These are phyloP conservation scores for Bombus ignitus DNA, from an alignment of 1,140 invertebrate genomes.

Conservation along the genomic window DNA sequence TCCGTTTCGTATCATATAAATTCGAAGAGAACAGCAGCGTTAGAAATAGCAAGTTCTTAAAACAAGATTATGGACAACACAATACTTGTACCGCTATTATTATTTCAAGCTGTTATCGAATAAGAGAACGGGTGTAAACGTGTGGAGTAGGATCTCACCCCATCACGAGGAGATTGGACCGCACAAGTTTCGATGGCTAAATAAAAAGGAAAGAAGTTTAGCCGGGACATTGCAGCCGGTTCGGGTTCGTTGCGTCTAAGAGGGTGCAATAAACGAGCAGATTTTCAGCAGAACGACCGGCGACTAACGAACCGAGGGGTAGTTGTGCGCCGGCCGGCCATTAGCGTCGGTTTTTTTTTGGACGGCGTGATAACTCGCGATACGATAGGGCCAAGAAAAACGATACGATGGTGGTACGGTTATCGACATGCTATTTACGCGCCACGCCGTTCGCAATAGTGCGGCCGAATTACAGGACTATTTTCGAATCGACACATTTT, in stretches of 20 bases:
- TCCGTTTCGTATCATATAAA: neutral
- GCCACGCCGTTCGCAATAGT: neutral
- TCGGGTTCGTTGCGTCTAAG: constrained; percentile 68
- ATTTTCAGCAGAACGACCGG: constrained; percentile 64
- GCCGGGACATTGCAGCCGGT: constrained; percentile 46
- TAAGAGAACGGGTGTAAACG: constrained; percentile 26
- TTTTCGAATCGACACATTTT: neutral
- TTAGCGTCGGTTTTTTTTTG: constrained; percentile 36
- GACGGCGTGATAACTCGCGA: constrained; percentile 49
- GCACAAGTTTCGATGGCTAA: constrained; percentile 59
- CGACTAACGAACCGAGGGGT: constrained; percentile 65
- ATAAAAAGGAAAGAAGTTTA: constrained; percentile 61
- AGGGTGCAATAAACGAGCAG: constrained; percentile 69
- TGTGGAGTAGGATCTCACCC: constrained; percentile 19
- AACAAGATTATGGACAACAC: neutral
- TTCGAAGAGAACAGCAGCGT: neutral
- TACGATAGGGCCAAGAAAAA: constrained; percentile 18
- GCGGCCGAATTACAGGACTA: neutral
- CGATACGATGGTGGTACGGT: neutral
- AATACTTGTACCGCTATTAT: neutral
- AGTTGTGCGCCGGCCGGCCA: constrained; percentile 50
- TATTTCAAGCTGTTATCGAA: neutral
- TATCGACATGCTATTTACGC: constrained; percentile 29
- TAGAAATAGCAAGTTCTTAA: neutral
- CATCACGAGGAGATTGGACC: constrained; percentile 20